Conservation (phyloP, 1,140 invertebrate genomes). For the Leguminivora glycinivorella region DNA sequence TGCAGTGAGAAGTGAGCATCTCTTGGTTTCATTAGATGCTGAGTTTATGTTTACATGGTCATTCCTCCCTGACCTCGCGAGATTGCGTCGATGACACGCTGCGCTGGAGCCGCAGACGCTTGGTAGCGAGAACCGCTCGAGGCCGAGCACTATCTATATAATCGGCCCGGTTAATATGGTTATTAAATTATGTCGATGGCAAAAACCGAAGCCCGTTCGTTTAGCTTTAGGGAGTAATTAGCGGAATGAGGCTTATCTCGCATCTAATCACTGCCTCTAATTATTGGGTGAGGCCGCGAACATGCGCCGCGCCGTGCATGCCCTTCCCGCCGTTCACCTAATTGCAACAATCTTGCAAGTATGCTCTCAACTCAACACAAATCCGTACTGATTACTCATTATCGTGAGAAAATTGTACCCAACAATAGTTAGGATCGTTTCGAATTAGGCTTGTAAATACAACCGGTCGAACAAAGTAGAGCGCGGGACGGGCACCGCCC, state of each 20-base stretch:
- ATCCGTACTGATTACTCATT: constrained; percentile 1
- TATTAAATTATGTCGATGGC: constrained; percentile 76
- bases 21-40: constrained; percentile 63
- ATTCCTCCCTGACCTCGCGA: constrained; percentile 73
- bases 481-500: constrained; percentile 58
- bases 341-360: constrained; percentile 25
- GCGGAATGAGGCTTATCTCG: constrained; percentile 69
- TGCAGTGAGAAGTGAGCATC: constrained; percentile 59
- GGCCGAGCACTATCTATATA: constrained; percentile 64
- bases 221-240: constrained; percentile 79
- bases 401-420: constrained; percentile 1
- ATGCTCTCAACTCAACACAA: not conserved
- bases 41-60: constrained; percentile 60
- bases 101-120: constrained; percentile 21
- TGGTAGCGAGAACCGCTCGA: constrained; percentile 52
- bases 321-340: constrained; percentile 33
- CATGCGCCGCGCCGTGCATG: constrained; percentile 32
- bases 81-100: constrained; percentile 35
- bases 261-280: constrained; percentile 71
- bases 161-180: constrained; percentile 72
- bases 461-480: constrained; percentile 39
- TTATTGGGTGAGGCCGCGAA: constrained; percentile 57
- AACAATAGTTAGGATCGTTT: not conserved
- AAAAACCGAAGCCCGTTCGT: constrained; percentile 63
- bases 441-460: not conserved